Conservation (phyloP, 2,888 invertebrate species). For the Toxonevra muliebris region DNA sequence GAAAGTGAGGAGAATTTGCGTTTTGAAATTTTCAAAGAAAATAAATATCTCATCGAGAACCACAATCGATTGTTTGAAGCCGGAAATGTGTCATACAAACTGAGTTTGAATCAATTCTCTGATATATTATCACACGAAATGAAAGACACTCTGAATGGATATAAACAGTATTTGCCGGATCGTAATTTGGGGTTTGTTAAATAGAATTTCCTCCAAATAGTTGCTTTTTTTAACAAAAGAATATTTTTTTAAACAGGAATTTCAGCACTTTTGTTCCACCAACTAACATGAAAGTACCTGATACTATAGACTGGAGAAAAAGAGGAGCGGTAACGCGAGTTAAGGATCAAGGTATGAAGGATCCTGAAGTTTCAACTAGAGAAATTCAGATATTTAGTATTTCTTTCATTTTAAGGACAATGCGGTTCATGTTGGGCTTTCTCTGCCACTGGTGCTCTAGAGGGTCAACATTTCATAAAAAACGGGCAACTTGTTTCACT, state of each 20-base stretch:
- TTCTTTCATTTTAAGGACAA: conserved; percentile 49
- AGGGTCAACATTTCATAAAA: conserved; percentile 83
- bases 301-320: conserved; percentile 79
- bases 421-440: conserved; percentile 91
- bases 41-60: neutral
- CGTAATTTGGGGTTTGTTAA: no score
- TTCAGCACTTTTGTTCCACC: neutral
- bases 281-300: conserved; percentile 65
- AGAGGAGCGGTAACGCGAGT: conserved; percentile 82
- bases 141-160: neutral
- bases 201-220: no score
- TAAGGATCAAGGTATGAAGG: conserved; percentile 77
- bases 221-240: no score
- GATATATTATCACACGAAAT: neutral
- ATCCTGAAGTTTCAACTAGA: neutral
- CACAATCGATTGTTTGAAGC: neutral
- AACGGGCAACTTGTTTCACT: conserved; percentile 77
- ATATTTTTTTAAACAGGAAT: no score
- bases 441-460: conserved; percentile 79
- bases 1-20: neutral
- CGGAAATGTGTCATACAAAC: neutral
- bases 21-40: neutral
- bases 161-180: no score
- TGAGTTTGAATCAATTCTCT: neutral
- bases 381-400: neutral